Evolutionary conservation across 2,888 invertebrate species (phyloP), one percentile per base, ranked within the genome.

Genomic region (Colletes collaris): DNA sequence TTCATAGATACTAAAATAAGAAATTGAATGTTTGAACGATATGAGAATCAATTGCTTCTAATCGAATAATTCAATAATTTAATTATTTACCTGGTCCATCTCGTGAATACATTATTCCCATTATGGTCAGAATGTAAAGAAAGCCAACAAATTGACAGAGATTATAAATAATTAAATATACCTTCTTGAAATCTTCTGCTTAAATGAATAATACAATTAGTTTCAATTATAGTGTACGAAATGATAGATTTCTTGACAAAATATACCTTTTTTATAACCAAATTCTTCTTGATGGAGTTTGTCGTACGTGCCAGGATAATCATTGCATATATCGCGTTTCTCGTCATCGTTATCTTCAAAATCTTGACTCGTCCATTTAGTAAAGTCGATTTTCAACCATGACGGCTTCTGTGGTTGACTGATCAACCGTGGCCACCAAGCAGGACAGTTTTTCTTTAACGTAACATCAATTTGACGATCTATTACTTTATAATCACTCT

Each of bases 381-480:
- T 98, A 94, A 98, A 98, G 94, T 98, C 98, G 85, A 98, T 96
- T 95, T 98, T 98, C 4, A 99, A 93, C 98, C 98, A 98, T 0
- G 96, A 96, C 0, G 97, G 97, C 92, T 98, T 98, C 88, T 96
- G 96, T 0, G 96, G 96, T 80, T 96, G 95, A 10, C 96, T 95
- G 0, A 96, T 97, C 19, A 98, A 93, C 64, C 98, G 94, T 0
- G 97, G 97, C 98, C 98, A 98, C 96, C 96, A 97, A 1, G 94
- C 95, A 1, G 93, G 93, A 44, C 94, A 94, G 55, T 93, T 91
- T 92, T 98, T 98, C 67, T 94, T 94, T 56, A 98, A 93, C 0
- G 94, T 93, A 87, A 98, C 94, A 85, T 97, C 97, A 19, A 98
- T 95, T 91, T 96, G 95, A 77, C 96, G 95, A 77, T 97, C 97